Base-by-base conservation (phyloP, 2,113 vertebrate species). In the Pedionomus torquatus region DNA sequence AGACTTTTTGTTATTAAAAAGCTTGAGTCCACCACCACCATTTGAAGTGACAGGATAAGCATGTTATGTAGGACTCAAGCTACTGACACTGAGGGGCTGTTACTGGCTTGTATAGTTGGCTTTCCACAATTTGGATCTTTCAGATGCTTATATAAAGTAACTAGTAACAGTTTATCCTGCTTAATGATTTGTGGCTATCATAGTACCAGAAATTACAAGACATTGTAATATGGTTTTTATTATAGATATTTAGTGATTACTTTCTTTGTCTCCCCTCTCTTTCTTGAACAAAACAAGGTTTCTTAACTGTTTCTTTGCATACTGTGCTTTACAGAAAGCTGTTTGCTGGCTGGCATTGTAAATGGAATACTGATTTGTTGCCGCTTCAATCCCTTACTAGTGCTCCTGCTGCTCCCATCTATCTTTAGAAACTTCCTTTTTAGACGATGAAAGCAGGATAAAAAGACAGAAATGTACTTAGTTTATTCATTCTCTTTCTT, bases 351-450 rank as follows among this genome's bases (percentile, higher is more conserved):
- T 95, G 72, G 39, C 9, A 2, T 66, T 90, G 55, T 87, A 93
- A 87, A 81, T 57, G 65, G 77, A 96, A 95, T 91, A 89, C 89
- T 95, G 89, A 89, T 97, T 96, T 89, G 49, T 87, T 92, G 41
- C 72, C 93, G 81, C 35, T 95, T 95, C 83, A 52, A 91, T 84
- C 30, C 83, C 46, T 90, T 79, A 58, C 72, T 60, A 60, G 88
- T 93, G 69, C 83, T 97, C 76, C 86, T 96, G 72, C 92, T 93
- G 88, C 68, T 96, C 39, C 87, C 10, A n/a, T 87, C 84, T 96
- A 49, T 92, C 80, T 89, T 95, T 92, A 96, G 96, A 91, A 97
- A 92, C 39, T 82, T 95, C 83, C 33, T 83, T 93, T 94, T 84
- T 57, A 95, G 57, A 91, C 0, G 0, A 69, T 69, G 48, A 76